A percentile compares a stretch with the other conserved stretches of the same genome.
These are phyloP conservation scores for Caenorhabditis auriculariae DNA, from an alignment of 2,888 invertebrate species.

Conservation along the genomic window DNA sequence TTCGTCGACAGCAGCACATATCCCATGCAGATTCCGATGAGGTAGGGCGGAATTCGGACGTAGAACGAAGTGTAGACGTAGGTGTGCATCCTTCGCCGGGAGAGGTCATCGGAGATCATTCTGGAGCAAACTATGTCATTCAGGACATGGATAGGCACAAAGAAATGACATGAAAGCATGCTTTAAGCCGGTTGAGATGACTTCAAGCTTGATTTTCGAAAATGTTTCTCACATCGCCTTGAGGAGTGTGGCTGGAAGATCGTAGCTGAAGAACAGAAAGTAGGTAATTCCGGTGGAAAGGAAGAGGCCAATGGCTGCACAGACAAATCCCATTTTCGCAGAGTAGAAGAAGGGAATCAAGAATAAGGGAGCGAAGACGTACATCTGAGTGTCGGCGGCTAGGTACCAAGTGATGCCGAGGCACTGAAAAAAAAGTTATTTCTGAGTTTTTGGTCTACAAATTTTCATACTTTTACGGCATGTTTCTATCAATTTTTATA, in stretches of 20 bases:
- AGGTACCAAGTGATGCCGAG: slow-evolving; percentile 32
- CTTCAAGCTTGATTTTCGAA: not conserved
- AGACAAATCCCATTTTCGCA: slow-evolving; percentile 9
- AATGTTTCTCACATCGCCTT: slow-evolving; percentile 15
- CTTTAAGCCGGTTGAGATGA: no score
- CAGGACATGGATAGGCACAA: no score
- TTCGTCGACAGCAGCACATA: slow-evolving; percentile 60
- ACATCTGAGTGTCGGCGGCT: slow-evolving; percentile 31
- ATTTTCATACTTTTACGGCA: no score
- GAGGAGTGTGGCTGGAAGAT: slow-evolving; percentile 16
- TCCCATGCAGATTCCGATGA: slow-evolving; percentile 64
- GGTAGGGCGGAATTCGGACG: slow-evolving; percentile 64
- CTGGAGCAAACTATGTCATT: no score
- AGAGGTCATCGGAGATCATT: no score
- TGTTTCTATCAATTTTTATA: no score
- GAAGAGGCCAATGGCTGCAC: not conserved
- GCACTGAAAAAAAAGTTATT: slow-evolving; percentile 20
- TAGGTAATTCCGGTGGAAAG: slow-evolving; percentile 10
- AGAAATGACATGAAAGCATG: no score
- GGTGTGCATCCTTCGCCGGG: no score
- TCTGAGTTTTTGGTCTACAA: not conserved
- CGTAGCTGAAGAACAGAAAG: slow-evolving; percentile 10
- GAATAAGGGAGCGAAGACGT: slow-evolving; percentile 26
- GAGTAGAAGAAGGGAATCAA: slow-evolving; percentile 22
- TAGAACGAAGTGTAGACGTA: slow-evolving; percentile 18